phyloP scores from a whole-genome alignment of 2,113 vertebrate species.

The Vimba vimba region DNA sequence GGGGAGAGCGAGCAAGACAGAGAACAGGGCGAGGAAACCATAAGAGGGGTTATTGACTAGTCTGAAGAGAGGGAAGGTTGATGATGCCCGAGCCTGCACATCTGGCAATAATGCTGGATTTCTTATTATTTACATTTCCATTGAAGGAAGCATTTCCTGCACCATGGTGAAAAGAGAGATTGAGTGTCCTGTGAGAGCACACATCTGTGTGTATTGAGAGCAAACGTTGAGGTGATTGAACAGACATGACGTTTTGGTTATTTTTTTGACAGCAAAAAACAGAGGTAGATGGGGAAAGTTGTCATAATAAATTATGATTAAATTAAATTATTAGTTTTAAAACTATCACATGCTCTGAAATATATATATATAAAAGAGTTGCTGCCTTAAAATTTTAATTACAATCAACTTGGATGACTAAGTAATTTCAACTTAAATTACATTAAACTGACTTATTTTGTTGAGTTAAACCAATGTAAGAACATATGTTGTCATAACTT shows the following conservation, averaged over 20 bases:
- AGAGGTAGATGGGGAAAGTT: neutral
- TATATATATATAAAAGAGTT: neutral
- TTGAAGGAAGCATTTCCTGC: constrained; percentile 58
- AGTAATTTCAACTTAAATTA: too few species aligned
- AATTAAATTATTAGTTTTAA: neutral
- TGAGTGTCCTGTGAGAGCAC: constrained; percentile 32
- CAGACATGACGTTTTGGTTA: neutral
- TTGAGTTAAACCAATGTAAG: too few species aligned
- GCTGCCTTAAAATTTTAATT: too few species aligned
- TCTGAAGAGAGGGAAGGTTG: constrained; percentile 50
- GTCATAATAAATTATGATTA: neutral
- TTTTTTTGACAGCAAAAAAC: neutral
- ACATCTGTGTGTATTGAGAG: constrained; percentile 17
- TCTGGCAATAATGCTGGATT: constrained; percentile 57
- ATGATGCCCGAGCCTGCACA: constrained; percentile 53
- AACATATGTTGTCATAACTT: too few species aligned
- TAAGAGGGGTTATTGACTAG: constrained; percentile 15
- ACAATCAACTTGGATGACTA: too few species aligned
- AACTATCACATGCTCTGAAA: neutral
- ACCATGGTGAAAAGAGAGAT: constrained; percentile 43
- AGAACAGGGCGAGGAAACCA: neutral
- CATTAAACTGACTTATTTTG: too few species aligned
- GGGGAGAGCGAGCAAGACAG: constrained; percentile 5
- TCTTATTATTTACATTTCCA: constrained; percentile 61
- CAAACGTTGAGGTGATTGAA: neutral